A percentile compares a stretch with the other conserved stretches of the same genome.
phyloP scores from a whole-genome alignment of 1,140 invertebrate species.

The Caerostris darwini region DNA sequence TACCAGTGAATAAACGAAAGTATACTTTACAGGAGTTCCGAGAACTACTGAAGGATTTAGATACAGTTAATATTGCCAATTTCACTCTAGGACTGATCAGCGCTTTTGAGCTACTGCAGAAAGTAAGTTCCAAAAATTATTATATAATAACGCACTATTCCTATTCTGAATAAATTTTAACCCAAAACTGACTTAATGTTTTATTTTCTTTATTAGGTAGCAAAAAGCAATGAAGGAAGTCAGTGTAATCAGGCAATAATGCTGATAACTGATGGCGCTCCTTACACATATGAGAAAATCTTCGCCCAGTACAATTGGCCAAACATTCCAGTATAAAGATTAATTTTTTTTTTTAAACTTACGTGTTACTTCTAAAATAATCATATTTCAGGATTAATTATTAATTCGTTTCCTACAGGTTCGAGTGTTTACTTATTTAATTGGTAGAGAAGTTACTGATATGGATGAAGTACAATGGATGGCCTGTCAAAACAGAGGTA shows the following conservation, averaged over 20 bases:
- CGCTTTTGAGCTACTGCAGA: constrained; percentile 93
- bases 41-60: constrained; percentile 87
- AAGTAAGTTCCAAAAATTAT: constrained; percentile 82
- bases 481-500: constrained; percentile 97
- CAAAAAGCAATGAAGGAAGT: constrained; percentile 85
- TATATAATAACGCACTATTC: background rate
- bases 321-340: constrained; percentile 83
- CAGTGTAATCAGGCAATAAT: constrained; percentile 99
- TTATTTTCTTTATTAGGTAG: constrained; percentile 71
- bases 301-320: constrained; percentile 94
- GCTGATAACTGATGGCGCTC: constrained; percentile 98
- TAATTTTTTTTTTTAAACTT: background rate
- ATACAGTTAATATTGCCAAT: constrained; percentile 95
- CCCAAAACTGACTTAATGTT: background rate
- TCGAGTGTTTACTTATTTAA: constrained; percentile 98
- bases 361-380: background rate
- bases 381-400: background rate
- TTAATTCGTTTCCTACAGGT: constrained; percentile 84
- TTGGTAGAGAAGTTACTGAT: constrained; percentile 96
- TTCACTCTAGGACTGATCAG: constrained; percentile 93
- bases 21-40: constrained; percentile 86
- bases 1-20: background rate
- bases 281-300: constrained; percentile 94
- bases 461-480: constrained; percentile 96
- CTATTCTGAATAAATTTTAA: background rate